phyloP scores from a whole-genome alignment of 2,113 vertebrate species.

The Neoarius graeffei region DNA sequence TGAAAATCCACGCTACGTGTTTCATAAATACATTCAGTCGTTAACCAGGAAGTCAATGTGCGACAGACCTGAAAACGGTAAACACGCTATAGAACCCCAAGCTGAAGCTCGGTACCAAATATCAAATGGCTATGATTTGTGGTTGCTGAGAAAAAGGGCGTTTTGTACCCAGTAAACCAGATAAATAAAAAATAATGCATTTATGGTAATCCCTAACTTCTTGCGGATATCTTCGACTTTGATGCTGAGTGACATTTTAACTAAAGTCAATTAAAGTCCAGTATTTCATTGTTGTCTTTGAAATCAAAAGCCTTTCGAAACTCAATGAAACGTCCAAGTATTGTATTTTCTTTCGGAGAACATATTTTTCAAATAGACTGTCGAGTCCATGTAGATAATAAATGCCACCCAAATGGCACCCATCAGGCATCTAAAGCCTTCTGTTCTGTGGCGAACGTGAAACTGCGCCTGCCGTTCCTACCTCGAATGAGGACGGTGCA shows the following conservation, averaged over 20 bases:
- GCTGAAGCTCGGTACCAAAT: too few relatives aligned
- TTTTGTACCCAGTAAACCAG: too few relatives aligned
- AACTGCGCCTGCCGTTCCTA: slow-evolving; percentile 67
- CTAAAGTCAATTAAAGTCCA: background rate
- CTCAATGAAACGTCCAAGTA: background rate
- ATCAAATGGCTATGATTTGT: too few relatives aligned
- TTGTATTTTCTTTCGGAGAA: background rate
- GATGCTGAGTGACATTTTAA: background rate
- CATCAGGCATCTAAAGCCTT: slow-evolving; percentile 48
- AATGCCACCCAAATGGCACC: background rate
- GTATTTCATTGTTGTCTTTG: background rate
- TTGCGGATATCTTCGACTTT: background rate
- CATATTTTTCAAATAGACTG: background rate
- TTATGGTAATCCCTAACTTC: background rate
- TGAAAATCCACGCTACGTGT: too few relatives aligned
- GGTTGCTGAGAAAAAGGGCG: too few relatives aligned
- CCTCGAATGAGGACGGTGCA: slow-evolving; percentile 57
- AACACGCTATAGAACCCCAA: too few relatives aligned
- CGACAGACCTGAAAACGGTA: too few relatives aligned
- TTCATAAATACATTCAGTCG: too few relatives aligned
- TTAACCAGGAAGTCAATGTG: too few relatives aligned
- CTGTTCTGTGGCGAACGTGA: slow-evolving; percentile 59
- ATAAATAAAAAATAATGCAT: background rate
- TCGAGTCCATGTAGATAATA: background rate
- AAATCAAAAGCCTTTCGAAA: background rate